Evolutionary conservation across 2,888 invertebrate species (phyloP), one percentile per base, ranked within the genome.

Genomic region (Octodonta nipae): DNA sequence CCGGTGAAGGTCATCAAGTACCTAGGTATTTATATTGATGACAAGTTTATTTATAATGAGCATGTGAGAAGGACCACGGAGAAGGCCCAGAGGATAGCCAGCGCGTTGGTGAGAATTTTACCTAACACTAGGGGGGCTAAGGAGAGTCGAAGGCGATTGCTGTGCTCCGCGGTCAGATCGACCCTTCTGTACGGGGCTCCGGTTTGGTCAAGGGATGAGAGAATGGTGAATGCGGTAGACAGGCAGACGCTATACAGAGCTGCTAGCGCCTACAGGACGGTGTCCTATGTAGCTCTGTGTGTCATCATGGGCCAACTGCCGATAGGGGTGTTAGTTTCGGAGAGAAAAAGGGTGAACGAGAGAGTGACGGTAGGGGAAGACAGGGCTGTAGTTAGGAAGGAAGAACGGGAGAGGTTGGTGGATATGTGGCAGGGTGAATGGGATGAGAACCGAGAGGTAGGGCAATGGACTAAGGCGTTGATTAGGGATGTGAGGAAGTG

Each of bases 281-380:
- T n/a, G 20, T 6, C 20, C 7, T 7, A 6, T 7, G 20, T n/a
- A n/a, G 20, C 20, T 6, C 20, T 20, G n/a, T n/a, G n/a, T 6
- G 20, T 20, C n/a, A 20, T 20, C 20, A n/a, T n/a, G 6, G 20
- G 7, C 20, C 6, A 7, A 20, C 20, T n/a, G 7, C 7, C 20
- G 20, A 20, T 20, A 6, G 20, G n/a, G 7, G 7, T 20, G 7
- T n/a, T 20, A 20, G 20, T n/a, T 20, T 7, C 6, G n/a, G n/a
- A n/a, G 20, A 20, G 20, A 20, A 20, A n/a, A 20, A 20, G 20
- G 20, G n/a, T 20, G 20, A n/a, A 6, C n/a, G 20, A 20, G n/a
- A 20, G n/a, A 6, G 7, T 6, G n/a, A 20, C 20, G 20, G 7
- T 20, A 7, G n/a, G 20, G 20, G 20, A 20, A 6, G n/a, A n/a